These are phyloP conservation scores for Callyntrura sp. DNA, from an alignment of 2,888 invertebrate species.

Conservation along the genomic window DNA sequence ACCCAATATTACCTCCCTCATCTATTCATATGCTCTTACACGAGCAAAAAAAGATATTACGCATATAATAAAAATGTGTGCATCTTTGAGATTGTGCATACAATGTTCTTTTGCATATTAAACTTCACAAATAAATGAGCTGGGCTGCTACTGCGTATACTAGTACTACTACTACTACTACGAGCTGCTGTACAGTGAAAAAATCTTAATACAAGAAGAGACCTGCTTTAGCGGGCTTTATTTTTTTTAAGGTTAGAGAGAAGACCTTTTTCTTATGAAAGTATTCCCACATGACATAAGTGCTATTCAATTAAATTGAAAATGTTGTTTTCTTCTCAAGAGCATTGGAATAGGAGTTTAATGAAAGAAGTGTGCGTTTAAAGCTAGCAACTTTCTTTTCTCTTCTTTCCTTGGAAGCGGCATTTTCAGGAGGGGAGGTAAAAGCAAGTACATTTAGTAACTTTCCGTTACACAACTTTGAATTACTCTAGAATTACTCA, in stretches of 20 bases:
- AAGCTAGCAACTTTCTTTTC: not conserved
- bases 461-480: slow-evolving; percentile 2
- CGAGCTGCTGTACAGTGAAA: too few species aligned
- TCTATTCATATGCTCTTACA: not conserved
- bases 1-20: not conserved
- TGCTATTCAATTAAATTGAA: slow-evolving; percentile 40
- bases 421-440: not conserved
- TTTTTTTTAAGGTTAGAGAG: not conserved
- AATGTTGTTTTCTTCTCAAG: slow-evolving; percentile 36
- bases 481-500: slow-evolving; percentile 12
- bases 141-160: too few species aligned
- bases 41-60: not conserved
- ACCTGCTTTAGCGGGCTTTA: not conserved
- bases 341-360: slow-evolving; percentile 38
- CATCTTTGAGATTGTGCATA: slow-evolving; percentile 8
- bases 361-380: slow-evolving; percentile 16
- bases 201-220: too few species aligned
- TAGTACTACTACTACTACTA: too few species aligned
- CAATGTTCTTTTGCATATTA: not conserved
- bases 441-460: not conserved
- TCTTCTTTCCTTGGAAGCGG: not conserved
- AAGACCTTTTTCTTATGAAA: not conserved
- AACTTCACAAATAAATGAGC: not conserved
- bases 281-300: not conserved
- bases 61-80: slow-evolving; percentile 28